Conservation (phyloP, 2,113 vertebrate species). For the Psephotus haematonotus region DNA sequence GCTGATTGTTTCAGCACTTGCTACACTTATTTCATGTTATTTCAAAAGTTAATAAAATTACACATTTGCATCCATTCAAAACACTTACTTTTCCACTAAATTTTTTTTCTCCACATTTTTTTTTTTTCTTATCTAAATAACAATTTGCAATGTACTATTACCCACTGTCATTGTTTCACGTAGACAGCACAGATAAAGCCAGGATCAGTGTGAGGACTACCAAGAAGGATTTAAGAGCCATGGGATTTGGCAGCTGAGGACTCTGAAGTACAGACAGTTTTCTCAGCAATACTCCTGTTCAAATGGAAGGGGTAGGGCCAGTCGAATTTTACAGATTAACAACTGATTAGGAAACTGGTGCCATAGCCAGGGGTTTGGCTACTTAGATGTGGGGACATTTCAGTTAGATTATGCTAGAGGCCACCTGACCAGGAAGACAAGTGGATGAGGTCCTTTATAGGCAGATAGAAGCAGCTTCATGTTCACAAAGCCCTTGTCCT, state of each 20-base stretch:
- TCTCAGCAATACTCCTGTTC: background rate
- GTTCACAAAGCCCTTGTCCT: background rate
- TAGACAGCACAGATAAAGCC: background rate
- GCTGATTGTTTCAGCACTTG: background rate
- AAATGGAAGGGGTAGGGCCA: background rate
- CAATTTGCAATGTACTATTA: background rate
- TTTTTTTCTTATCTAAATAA: background rate
- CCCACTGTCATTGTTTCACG: background rate
- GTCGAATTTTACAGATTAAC: background rate
- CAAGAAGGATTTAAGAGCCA: background rate
- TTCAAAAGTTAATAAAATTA: background rate
- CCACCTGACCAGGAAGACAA: background rate
- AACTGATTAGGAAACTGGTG: background rate
- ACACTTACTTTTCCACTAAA: accelerated
- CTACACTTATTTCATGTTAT: background rate
- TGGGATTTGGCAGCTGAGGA: background rate
- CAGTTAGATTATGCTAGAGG: background rate
- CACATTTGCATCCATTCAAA: background rate
- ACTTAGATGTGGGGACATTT: background rate
- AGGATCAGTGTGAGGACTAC: background rate
- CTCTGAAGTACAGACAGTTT: background rate
- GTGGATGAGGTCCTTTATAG: background rate
- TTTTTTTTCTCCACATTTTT: background rate
- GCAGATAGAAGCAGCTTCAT: background rate
- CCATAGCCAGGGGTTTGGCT: background rate